Percentiles rank a stretch among this genome's conserved stretches.
These are phyloP conservation scores for Hycleus cichorii DNA, from an alignment of 1,140 invertebrate species.

Conservation along the genomic window DNA sequence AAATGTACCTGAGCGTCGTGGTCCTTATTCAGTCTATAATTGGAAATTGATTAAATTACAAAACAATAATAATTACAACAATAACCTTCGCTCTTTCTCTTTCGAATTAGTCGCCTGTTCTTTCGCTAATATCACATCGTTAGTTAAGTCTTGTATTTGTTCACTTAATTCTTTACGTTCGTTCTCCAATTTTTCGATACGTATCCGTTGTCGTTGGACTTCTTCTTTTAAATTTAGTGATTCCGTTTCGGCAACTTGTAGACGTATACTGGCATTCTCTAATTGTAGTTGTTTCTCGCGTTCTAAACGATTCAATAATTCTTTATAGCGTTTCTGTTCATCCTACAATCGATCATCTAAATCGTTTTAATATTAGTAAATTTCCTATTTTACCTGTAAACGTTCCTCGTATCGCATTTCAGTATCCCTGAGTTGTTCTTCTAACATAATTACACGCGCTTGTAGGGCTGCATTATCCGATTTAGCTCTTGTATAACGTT, in stretches of 20 bases:
- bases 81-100: slow-evolving; percentile 30
- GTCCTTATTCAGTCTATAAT: slow-evolving; percentile 35
- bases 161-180: slow-evolving; percentile 45
- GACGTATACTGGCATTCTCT: slow-evolving; percentile 74
- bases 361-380: background rate
- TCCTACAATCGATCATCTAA: slow-evolving; percentile 43
- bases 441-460: slow-evolving; percentile 81
- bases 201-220: slow-evolving; percentile 42
- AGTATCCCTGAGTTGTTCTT: slow-evolving; percentile 83
- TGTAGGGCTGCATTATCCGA: slow-evolving; percentile 86
- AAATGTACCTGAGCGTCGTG: slow-evolving; percentile 36
- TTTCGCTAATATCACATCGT: slow-evolving; percentile 38
- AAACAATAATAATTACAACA: background rate
- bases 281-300: slow-evolving; percentile 79
- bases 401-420: slow-evolving; percentile 80
- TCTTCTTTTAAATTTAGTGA: slow-evolving; percentile 71
- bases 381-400: slow-evolving; percentile 43
- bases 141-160: slow-evolving; percentile 42
- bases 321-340: slow-evolving; percentile 76
- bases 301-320: slow-evolving; percentile 71
- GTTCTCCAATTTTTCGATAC: slow-evolving; percentile 42
- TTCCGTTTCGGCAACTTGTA: slow-evolving; percentile 73
- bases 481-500: slow-evolving; percentile 77
- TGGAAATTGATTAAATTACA: background rate
- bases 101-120: slow-evolving; percentile 32